Evolutionary conservation across 1,140 invertebrate genomes (phyloP).

Genomic region (Ganaspis sp.): DNA sequence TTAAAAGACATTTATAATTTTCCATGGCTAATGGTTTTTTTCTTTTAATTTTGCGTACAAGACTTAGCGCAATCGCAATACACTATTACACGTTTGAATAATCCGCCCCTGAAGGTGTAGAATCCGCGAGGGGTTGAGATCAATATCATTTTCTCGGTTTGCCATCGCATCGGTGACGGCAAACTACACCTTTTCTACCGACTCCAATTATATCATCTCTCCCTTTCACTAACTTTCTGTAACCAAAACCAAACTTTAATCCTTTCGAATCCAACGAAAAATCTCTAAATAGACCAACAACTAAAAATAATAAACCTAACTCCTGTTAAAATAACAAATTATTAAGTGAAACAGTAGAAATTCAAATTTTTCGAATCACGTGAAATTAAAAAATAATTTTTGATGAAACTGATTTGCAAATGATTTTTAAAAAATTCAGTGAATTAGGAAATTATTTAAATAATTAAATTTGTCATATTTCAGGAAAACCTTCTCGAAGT

Average conservation of each 20-base stretch:
- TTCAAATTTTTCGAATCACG: too few relatives aligned
- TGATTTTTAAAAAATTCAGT: too few relatives aligned
- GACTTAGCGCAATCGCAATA: conserved; percentile 34
- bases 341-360: too few relatives aligned
- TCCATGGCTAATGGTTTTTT: background rate
- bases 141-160: conserved; percentile 59
- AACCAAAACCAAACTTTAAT: background rate
- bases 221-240: background rate
- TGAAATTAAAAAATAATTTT: too few relatives aligned
- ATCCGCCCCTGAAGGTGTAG: conserved; percentile 58
- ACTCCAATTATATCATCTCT: conserved; percentile 4
- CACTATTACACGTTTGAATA: conserved; percentile 30
- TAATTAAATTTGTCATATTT: too few relatives aligned
- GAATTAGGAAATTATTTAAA: too few relatives aligned
- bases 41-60: background rate
- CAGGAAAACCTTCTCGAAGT: too few relatives aligned
- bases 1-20: background rate
- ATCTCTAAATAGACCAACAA: too few relatives aligned
- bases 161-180: background rate
- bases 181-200: background rate
- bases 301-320: too few relatives aligned
- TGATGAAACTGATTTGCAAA: too few relatives aligned
- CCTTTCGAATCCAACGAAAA: too few relatives aligned
- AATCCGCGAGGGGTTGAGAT: conserved; percentile 62
- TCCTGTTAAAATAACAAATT: too few relatives aligned